Conservation (phyloP, 2,888 invertebrate genomes). For the Micoletzkya japonica region DNA sequence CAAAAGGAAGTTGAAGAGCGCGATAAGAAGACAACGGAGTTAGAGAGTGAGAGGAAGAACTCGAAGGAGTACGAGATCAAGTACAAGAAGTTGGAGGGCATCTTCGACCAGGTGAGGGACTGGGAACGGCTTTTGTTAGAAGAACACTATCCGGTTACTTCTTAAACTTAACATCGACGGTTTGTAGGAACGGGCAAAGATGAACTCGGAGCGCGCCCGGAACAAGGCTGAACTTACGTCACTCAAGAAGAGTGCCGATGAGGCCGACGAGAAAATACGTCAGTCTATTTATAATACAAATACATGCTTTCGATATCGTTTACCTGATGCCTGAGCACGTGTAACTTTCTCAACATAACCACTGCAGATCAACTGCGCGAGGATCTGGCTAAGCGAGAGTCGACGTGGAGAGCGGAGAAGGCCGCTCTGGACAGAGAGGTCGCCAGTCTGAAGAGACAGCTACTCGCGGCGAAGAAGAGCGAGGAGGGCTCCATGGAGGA, state of each 20-base stretch:
- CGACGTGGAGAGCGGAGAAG: slow-evolving; percentile 39
- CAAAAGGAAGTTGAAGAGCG: slow-evolving; percentile 39
- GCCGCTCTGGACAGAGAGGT: slow-evolving; percentile 44
- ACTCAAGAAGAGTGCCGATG: slow-evolving; percentile 58
- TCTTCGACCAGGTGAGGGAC: slow-evolving; percentile 59
- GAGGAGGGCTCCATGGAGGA: slow-evolving; percentile 36
- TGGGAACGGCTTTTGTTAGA: background rate
- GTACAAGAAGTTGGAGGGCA: slow-evolving; percentile 61
- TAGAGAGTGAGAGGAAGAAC: slow-evolving; percentile 57
- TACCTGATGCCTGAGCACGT: background rate
- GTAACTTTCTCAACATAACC: background rate
- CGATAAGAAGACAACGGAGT: slow-evolving; percentile 34
- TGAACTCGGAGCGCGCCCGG: slow-evolving; percentile 54
- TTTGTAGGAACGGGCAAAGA: slow-evolving; percentile 39
- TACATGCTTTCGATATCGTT: background rate
- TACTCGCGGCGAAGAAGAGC: slow-evolving; percentile 32
- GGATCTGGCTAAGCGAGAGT: slow-evolving; percentile 41
- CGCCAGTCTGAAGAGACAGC: slow-evolving; percentile 40
- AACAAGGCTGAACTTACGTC: slow-evolving; percentile 54
- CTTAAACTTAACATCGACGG: background rate
- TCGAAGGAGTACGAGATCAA: slow-evolving; percentile 61
- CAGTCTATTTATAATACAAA: slow-evolving; percentile 16
- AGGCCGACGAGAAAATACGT: slow-evolving; percentile 52
- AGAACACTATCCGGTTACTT: background rate
- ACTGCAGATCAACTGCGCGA: slow-evolving; percentile 28